Percentiles rank a stretch among this genome's conserved stretches.
Evolutionary conservation across 2,113 vertebrate genomes (phyloP).

Genomic region (Cepphus grylle): DNA sequence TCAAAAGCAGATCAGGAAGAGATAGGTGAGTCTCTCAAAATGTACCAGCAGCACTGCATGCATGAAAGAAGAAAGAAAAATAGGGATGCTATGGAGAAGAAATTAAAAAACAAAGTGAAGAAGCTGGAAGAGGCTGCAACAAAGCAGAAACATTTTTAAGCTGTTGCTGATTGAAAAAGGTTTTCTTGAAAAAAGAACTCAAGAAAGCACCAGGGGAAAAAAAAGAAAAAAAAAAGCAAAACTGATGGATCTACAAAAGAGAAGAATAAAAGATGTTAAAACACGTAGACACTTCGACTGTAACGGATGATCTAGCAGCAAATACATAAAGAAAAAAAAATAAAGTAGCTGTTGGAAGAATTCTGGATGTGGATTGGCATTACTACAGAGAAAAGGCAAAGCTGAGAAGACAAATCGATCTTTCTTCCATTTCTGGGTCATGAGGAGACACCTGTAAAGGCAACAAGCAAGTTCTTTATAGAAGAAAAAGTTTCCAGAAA

Average conservation of each 20-base stretch:
- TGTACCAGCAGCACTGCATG: neutral
- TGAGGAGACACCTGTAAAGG: neutral
- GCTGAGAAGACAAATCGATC: neutral
- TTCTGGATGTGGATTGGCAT: neutral
- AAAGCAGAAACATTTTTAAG: neutral
- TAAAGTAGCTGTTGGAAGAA: neutral
- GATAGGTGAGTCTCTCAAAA: neutral
- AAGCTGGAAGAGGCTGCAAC: neutral
- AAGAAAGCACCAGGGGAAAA: neutral
- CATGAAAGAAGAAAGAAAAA: neutral
- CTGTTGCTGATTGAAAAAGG: neutral
- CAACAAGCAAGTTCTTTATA: neutral
- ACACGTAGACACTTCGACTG: neutral
- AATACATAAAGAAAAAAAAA: neutral
- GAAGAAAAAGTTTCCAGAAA: neutral
- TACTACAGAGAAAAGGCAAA: conserved; percentile 1
- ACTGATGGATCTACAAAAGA: neutral
- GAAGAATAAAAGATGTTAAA: neutral
- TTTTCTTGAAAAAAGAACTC: neutral
- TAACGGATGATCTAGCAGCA: neutral
- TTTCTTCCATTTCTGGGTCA: conserved; percentile 14
- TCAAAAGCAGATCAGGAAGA: neutral
- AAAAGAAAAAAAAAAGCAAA: neutral
- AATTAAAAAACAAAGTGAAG: neutral
- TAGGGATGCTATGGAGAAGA: neutral